These are phyloP conservation scores for Conopomorpha cramerella DNA, from an alignment of 1,140 invertebrate species.

Conservation along the genomic window DNA sequence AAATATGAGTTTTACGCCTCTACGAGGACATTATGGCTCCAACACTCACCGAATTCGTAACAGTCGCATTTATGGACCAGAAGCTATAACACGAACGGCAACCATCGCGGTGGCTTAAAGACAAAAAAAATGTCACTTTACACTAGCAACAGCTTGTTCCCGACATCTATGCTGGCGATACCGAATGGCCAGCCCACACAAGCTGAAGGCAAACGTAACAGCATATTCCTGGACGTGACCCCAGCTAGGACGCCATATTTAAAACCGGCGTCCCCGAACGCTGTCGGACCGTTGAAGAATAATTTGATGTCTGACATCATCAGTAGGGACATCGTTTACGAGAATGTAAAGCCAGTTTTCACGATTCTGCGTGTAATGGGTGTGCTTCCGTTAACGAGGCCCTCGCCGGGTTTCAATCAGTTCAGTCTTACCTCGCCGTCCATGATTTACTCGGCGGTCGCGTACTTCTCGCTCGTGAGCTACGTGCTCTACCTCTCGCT, in stretches of 20 bases:
- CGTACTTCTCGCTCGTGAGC: constrained; percentile 51
- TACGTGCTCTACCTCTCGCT: constrained; percentile 65
- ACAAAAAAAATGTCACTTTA: constrained; percentile 30
- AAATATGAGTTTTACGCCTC: constrained; percentile 26
- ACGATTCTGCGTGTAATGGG: constrained; percentile 62
- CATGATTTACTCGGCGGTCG: constrained; percentile 61
- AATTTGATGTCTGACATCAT: constrained; percentile 34
- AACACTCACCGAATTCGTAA: constrained; percentile 10
- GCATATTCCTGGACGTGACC: constrained; percentile 37
- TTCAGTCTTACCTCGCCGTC: constrained; percentile 54
- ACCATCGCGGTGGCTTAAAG: too few relatives aligned
- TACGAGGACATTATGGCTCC: constrained; percentile 13
- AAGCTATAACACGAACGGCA: constrained; percentile 4
- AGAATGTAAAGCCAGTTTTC: constrained; percentile 64
- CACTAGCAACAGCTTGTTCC: constrained; percentile 25
- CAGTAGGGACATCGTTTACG: constrained; percentile 61
- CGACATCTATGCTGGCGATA: constrained; percentile 15
- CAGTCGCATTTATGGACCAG: constrained; percentile 7
- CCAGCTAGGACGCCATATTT: constrained; percentile 26
- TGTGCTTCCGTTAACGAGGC: constrained; percentile 61
- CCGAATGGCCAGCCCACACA: constrained; percentile 32
- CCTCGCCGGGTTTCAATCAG: constrained; percentile 40
- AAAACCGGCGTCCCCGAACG: constrained; percentile 20
- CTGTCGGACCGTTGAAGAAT: constrained; percentile 26
- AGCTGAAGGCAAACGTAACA: constrained; percentile 28